Conservation (phyloP, 2,113 vertebrate genomes). For the Alaudala cheleensis region DNA sequence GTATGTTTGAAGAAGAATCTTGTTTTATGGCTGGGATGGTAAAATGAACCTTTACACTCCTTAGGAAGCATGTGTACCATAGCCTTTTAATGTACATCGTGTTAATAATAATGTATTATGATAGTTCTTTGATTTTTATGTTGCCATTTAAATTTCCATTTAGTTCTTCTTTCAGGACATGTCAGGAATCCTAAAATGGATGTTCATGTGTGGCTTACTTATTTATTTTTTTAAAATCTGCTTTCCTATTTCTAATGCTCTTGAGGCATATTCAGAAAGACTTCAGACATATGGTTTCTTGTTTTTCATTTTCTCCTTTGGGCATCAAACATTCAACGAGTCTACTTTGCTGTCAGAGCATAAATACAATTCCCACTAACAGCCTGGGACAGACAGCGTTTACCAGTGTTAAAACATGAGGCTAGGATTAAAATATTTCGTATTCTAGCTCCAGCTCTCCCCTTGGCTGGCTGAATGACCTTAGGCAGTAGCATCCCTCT, state of each 20-base stretch:
- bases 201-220: not conserved
- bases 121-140: not conserved
- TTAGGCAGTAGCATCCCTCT: not conserved
- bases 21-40: not conserved
- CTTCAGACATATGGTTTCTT: constrained; percentile 44
- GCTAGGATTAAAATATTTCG: constrained; percentile 15
- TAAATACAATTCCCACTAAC: not conserved
- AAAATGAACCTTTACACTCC: not conserved
- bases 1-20: not conserved
- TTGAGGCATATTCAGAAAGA: constrained; percentile 48
- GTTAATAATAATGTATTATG: not conserved
- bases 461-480: not conserved
- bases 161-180: not conserved
- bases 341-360: constrained; percentile 27
- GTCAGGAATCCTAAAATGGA: not conserved
- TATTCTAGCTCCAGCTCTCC: not conserved
- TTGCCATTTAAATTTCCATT: not conserved
- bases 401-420: not conserved
- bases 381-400: constrained; percentile 45
- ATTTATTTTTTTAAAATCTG: not conserved
- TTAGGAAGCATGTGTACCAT: not conserved
- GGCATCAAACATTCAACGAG: constrained; percentile 23
- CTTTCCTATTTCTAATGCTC: not conserved
- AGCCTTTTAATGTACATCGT: not conserved
- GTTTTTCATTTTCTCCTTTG: constrained; percentile 46